These are phyloP conservation scores for Drosophila limbata DNA, from an alignment of 2,888 invertebrate genomes.

Conservation along the genomic window DNA sequence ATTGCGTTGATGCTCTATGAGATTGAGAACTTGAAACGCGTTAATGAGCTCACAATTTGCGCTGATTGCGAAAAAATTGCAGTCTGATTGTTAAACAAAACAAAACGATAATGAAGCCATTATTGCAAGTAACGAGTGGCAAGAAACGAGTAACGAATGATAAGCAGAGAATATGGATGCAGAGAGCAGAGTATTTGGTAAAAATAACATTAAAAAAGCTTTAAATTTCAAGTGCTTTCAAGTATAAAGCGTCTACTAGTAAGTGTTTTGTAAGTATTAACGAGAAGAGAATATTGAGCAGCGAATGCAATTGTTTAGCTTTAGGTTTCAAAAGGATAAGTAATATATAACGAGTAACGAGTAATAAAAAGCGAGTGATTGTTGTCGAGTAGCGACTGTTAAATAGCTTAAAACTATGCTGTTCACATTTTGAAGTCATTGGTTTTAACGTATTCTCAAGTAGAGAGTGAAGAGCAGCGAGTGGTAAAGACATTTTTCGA, in stretches of 20 bases:
- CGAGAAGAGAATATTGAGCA: not conserved
- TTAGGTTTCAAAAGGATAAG: not conserved
- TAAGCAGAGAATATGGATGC: not conserved
- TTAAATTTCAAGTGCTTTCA: not conserved
- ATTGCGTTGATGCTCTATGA: constrained; percentile 24
- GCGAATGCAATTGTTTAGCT: not conserved
- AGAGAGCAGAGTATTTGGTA: too few relatives aligned
- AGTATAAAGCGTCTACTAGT: not conserved
- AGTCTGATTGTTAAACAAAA: constrained; percentile 17
- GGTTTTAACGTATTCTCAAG: not conserved
- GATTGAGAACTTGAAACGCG: constrained; percentile 48
- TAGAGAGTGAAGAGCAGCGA: not conserved
- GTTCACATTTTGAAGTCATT: not conserved
- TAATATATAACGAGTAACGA: not conserved
- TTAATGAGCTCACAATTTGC: constrained; percentile 54
- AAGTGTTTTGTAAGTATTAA: not conserved
- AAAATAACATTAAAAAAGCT: not conserved
- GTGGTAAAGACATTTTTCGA: not conserved
- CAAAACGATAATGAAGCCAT: constrained; percentile 24
- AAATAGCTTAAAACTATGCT: not conserved
- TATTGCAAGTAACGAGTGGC: constrained; percentile 21
- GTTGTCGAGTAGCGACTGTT: not conserved
- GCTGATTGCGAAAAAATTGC: constrained; percentile 21
- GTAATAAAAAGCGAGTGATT: not conserved
- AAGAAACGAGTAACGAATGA: constrained; percentile 4